Evolutionary conservation across 2,797 vertebrate species (phyloP).

Genomic region (Apogon talboti): DNA sequence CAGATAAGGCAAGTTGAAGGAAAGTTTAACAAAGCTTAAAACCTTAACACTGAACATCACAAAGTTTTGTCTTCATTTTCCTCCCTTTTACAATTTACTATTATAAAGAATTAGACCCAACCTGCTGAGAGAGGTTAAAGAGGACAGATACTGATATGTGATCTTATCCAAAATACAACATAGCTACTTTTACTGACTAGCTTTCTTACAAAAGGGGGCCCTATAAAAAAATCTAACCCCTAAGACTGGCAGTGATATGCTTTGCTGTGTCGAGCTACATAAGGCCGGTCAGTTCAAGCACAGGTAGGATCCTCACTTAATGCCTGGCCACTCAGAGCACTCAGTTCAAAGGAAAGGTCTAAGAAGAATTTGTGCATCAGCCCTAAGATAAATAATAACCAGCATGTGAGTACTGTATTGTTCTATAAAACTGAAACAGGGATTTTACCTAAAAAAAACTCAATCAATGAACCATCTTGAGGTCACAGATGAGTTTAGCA

Average conservation of each 20-base stretch:
- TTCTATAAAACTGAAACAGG: too few relatives aligned
- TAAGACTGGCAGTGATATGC: slow-evolving; percentile 30
- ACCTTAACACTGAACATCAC: too few relatives aligned
- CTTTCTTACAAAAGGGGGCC: not conserved
- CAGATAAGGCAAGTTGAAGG: slow-evolving; percentile 33
- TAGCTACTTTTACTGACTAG: not conserved
- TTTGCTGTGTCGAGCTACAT: slow-evolving; percentile 25
- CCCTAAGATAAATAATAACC: not conserved
- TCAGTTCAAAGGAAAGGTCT: slow-evolving; percentile 4
- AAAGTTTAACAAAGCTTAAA: not conserved
- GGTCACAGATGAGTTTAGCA: not conserved
- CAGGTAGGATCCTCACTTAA: not conserved
- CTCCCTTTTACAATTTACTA: too few relatives aligned
- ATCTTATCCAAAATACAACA: not conserved
- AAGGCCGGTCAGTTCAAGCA: slow-evolving; percentile 23
- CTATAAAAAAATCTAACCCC: not conserved
- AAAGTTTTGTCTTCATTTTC: too few relatives aligned
- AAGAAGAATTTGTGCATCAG: not conserved
- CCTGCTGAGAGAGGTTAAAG: not conserved
- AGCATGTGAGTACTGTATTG: too few relatives aligned
- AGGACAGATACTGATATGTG: not conserved
- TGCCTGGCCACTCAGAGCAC: not conserved
- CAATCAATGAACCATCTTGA: too few relatives aligned
- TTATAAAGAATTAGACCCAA: not conserved
- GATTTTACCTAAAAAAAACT: too few relatives aligned